Evolutionary conservation across 2,113 vertebrate genomes (phyloP), one percentile per base, ranked within the genome.

Genomic region (Pipa parva): DNA sequence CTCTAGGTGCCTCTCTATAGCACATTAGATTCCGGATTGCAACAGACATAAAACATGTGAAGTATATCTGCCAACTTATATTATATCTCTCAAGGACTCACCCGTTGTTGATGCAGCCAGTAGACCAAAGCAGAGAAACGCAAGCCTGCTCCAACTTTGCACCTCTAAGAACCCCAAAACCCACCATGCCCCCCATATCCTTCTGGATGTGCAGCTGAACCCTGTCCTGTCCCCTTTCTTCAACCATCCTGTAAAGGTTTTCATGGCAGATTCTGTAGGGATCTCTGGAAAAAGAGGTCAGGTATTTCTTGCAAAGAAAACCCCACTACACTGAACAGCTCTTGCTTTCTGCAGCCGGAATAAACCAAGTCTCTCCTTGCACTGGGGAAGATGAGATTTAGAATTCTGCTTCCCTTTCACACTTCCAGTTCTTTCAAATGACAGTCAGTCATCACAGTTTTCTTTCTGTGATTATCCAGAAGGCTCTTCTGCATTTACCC

Each of bases 341-440:
- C 85, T 84, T 87, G 89, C 85, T 87, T 87, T 88, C 88, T 87
- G 90, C 90, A 90, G 87, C 91, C 90, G 92, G 93, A 90, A 90
- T 92, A 88, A 93, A 95, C 91, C 93, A 95, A 93, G 85, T 91
- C 90, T 84, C 81, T 81, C 76, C 61, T 73, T 74, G 73, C 78
- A 76, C 79, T 77, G 72, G 83, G 83, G 81, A n/a, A 80, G 83
- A 83, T 73, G 74, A 57, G 50, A 69, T 60, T 55, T 60, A 46
- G n/a, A 25, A 22, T 52, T 33, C 64, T 51, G 24, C 24, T 68
- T 46, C 42, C 48, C 37, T 52, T 39, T 28, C 33, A 42, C 57
- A 60, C 46, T 58, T 52, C 33, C 57, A 52, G 45, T 52, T 48
- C 33, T 67, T 49, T 28, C 18, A 60, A 59, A 69, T 60, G 65